Base-by-base conservation (phyloP, 2,797 vertebrate species). In the Clarias pachynema region DNA sequence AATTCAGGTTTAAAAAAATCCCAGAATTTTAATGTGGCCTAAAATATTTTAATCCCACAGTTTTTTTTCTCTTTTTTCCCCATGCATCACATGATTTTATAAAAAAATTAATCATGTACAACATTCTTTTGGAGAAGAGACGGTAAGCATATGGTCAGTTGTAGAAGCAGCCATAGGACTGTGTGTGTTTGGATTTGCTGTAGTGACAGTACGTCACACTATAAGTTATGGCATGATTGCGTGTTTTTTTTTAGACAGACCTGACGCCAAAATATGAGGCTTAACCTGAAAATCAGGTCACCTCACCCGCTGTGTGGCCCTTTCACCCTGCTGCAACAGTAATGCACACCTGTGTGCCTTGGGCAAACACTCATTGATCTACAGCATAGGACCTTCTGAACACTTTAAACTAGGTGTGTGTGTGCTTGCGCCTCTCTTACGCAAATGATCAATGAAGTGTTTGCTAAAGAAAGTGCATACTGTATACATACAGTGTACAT, bases 241-340 rank as follows among this genome's bases (percentile, higher is more conserved):
- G 84, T 89, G 86, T 79, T 82, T 63, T 74, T 79, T 82, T 59
- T 74, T 69, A 6, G 40, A 86, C 80, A 82, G 75, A 77, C 29
- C 15, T 72, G 49, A 69, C 0, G 24, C 68, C 1, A 24, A 90
- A 88, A 88, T 92, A 92, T 89, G 88, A 83, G 86, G 89, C 62
- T 87, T 72, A 94, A 93, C 92, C 81, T 65, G 91, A 91, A 93
- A 90, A 94, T 92, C 91, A 59, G 87, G 92, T 90, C 84, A 37
- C 83, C 79, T 89, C 78, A 83, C 82, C 90, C 66, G 80, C 82
- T 56, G 79, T 56, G 56, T 80, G 29, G n/a, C 53, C 57, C 79
- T 88, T 90, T 84, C 84, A 73, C 87, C 66, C 31, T 29, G 59
- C 31, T 83, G 83, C 37, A 66, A 20, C 83, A 84, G 53, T 87